Percentiles rank a stretch among this genome's conserved stretches.
Conservation (phyloP, 2,888 invertebrate species). For the Melipona bicolor region DNA sequence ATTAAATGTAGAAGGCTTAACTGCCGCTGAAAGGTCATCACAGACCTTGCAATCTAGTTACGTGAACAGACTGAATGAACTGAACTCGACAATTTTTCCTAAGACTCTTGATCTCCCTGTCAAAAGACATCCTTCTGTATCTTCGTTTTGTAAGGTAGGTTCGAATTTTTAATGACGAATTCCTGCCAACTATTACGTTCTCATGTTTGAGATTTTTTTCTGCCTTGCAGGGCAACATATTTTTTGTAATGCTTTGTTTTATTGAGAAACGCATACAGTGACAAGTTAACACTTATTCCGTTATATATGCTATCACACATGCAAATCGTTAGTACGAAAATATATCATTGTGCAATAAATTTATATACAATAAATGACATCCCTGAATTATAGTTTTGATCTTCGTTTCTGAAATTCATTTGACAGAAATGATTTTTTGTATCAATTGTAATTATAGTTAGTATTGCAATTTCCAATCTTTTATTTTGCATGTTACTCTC, state of each 20-base stretch:
- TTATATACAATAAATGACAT: conserved; percentile 11
- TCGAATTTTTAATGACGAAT: conserved; percentile 41
- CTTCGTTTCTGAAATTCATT: background rate
- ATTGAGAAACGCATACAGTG: background rate
- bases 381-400: background rate
- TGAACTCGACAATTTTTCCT: conserved; percentile 31
- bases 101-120: conserved; percentile 45
- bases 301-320: background rate
- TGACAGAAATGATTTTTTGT: background rate
- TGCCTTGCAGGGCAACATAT: background rate
- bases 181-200: conserved; percentile 15
- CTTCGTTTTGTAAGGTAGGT: conserved; percentile 64
- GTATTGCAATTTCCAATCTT: background rate
- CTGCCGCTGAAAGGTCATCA: conserved; percentile 66
- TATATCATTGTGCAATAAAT: conserved; percentile 32
- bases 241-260: background rate
- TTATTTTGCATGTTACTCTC: conserved; percentile 16
- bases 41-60: conserved; percentile 13
- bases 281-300: conserved; percentile 11
- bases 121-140: conserved; percentile 38
- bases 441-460: background rate
- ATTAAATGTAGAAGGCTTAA: conserved; percentile 72
- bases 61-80: conserved; percentile 30
- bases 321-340: conserved; percentile 23
- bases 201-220: background rate